phyloP scores from a whole-genome alignment of 2,888 invertebrate genomes.

The Ophion ellenae region DNA sequence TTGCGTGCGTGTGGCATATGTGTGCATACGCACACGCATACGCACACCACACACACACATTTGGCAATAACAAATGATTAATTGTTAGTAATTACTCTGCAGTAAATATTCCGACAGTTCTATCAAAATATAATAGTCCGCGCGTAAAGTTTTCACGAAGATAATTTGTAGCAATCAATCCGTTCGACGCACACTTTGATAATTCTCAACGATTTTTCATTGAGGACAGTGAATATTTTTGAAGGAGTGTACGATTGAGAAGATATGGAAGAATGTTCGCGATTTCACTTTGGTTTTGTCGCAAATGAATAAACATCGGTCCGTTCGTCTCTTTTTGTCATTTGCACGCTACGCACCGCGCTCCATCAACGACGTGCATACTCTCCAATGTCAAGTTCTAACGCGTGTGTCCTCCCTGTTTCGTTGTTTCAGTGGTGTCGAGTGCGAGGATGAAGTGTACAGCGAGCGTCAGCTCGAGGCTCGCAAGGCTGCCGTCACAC shows the following conservation, averaged over 20 bases:
- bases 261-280: neutral
- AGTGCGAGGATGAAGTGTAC: conserved; percentile 91
- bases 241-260: neutral
- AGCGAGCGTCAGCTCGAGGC: conserved; percentile 87
- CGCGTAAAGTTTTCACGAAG: neutral
- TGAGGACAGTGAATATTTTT: neutral
- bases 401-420: conserved; percentile 63
- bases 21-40: too few species aligned
- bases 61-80: too few species aligned
- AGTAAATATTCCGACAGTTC: too few species aligned
- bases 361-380: neutral
- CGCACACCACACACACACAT: too few species aligned
- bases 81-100: too few species aligned
- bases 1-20: too few species aligned
- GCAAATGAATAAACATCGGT: neutral
- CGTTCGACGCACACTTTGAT: neutral
- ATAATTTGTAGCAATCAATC: neutral
- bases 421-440: conserved; percentile 88
- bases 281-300: neutral
- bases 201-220: neutral
- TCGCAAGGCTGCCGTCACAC: conserved; percentile 72
- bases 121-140: too few species aligned
- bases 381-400: conserved; percentile 22
- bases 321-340: neutral
- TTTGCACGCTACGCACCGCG: neutral